Percentiles rank a stretch among this genome's conserved stretches.
Evolutionary conservation across 2,797 vertebrate species (phyloP).

Genomic region (Triplophysa yarkandensis): DNA sequence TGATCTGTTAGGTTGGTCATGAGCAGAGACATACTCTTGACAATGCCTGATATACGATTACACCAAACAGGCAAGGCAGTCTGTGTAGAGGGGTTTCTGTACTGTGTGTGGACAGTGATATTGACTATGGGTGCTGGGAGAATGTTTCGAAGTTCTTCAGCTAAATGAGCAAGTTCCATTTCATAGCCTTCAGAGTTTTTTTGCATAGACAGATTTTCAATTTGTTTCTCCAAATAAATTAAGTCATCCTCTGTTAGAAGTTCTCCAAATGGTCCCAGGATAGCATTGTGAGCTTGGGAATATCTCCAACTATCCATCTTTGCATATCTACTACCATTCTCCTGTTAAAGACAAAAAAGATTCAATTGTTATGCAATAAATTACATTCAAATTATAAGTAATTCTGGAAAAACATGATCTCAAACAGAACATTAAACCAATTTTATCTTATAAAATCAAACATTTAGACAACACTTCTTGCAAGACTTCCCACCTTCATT

Average conservation of each 20-base stretch:
- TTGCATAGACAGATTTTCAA: conserved; percentile 83
- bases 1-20: conserved; percentile 81
- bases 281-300: conserved; percentile 87
- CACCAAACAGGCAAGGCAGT: conserved; percentile 86
- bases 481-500: conserved; percentile 69
- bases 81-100: conserved; percentile 74
- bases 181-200: conserved; percentile 85
- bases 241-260: conserved; percentile 91
- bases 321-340: conserved; percentile 65
- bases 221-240: conserved; percentile 87
- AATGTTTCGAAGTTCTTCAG: conserved; percentile 83
- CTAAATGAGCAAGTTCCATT: conserved; percentile 83
- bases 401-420: background rate
- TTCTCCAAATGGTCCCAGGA: conserved; percentile 94
- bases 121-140: conserved; percentile 88
- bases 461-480: background rate
- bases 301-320: conserved; percentile 83
- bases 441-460: background rate
- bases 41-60: conserved; percentile 83
- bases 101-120: conserved; percentile 85
- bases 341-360: conserved; percentile 64
- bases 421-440: background rate
- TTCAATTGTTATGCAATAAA: too few relatives aligned
- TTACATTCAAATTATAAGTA: background rate
- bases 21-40: conserved; percentile 88